Percentiles rank a stretch among this genome's conserved stretches.
Conservation (phyloP, 2,888 invertebrate species). For the Pristionchus japonicus region DNA sequence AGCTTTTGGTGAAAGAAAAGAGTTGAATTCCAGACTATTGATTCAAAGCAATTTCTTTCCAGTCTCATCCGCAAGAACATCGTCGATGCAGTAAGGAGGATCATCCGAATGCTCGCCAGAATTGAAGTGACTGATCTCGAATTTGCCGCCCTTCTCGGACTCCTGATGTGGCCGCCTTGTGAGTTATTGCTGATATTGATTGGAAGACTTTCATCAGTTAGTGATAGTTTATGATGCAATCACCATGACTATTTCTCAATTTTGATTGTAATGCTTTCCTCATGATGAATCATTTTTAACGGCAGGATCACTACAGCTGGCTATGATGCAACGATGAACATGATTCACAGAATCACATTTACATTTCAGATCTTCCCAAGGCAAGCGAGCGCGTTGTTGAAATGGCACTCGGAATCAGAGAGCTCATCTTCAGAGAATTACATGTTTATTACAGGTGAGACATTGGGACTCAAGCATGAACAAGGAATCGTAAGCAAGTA, state of each 20-base stretch:
- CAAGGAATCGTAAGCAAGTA: not conserved
- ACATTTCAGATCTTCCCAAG: conserved; percentile 51
- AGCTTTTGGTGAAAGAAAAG: too few species aligned
- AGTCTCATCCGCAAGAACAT: conserved; percentile 42
- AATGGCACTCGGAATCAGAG: conserved; percentile 48
- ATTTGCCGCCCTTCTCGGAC: conserved; percentile 51
- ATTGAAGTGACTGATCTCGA: conserved; percentile 49
- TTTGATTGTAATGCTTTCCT: too few species aligned
- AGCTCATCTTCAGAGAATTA: conserved; percentile 50
- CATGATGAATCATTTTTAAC: not conserved
- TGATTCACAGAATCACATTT: not conserved
- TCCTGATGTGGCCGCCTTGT: conserved; percentile 53
- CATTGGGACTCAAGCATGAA: not conserved
- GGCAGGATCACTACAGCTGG: too few species aligned
- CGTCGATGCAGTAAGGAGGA: conserved; percentile 25
- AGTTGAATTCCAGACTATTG: too few species aligned
- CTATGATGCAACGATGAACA: not conserved
- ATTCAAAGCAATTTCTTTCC: not conserved
- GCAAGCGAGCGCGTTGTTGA: conserved; percentile 49
- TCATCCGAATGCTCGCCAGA: conserved; percentile 40
- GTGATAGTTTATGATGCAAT: not conserved
- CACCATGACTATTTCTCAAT: too few species aligned
- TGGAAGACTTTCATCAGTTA: too few species aligned
- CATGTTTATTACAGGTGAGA: conserved; percentile 51
- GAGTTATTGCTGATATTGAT: not conserved